Evolutionary conservation across 1,140 invertebrate species (phyloP).

Genomic region (Atta cephalotes): DNA sequence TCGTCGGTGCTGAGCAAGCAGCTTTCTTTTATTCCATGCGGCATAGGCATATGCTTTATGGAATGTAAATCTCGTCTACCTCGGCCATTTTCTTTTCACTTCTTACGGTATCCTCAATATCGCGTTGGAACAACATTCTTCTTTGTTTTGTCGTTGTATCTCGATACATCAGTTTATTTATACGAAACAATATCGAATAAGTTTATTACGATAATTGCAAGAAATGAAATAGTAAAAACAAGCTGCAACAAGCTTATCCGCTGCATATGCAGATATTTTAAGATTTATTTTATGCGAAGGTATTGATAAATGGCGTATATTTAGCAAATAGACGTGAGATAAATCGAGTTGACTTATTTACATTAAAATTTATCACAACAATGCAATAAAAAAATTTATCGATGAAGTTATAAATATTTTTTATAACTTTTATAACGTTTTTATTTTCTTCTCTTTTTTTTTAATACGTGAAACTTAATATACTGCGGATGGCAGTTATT

Average conservation of each 20-base stretch:
- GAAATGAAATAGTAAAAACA: constrained; percentile 51
- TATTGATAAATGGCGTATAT: constrained; percentile 61
- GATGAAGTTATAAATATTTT: constrained; percentile 10
- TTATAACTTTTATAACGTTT: too few relatives aligned
- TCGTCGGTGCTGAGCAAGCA: constrained; percentile 67
- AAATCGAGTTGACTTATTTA: constrained; percentile 20
- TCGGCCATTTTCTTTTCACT: neutral
- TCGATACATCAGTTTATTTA: neutral
- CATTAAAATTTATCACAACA: constrained; percentile 28
- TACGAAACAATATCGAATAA: neutral
- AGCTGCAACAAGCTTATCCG: constrained; percentile 1
- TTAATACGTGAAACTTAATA: neutral
- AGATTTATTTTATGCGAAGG: constrained; percentile 64
- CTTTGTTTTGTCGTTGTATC: neutral
- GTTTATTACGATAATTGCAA: constrained; percentile 59
- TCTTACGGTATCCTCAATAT: neutral
- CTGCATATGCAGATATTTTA: constrained; percentile 39
- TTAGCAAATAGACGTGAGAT: neutral
- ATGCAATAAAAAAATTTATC: constrained; percentile 10
- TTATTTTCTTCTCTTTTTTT: neutral
- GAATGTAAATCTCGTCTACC: constrained; percentile 75
- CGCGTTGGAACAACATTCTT: neutral
- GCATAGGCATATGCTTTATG: constrained; percentile 75
- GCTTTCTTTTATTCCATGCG: constrained; percentile 64
- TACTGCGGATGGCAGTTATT: neutral